phyloP scores from a whole-genome alignment of 2,888 invertebrate genomes.

The Ferdinandea cuprea region DNA sequence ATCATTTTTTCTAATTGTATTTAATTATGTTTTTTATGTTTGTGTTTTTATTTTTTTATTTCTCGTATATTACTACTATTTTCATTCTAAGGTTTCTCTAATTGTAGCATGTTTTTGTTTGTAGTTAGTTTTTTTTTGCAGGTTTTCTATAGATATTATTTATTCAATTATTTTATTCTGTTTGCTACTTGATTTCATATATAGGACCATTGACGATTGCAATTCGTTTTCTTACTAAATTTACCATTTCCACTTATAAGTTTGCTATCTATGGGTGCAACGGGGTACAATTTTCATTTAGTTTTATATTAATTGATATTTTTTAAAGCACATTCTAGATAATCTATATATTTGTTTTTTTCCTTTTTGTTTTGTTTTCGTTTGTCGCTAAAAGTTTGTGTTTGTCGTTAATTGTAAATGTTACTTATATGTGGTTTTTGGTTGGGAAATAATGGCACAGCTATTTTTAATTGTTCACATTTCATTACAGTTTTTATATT shows the following conservation, averaged over 20 bases:
- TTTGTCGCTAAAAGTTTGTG: slow-evolving; percentile 2
- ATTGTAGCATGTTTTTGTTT: slow-evolving; percentile 29
- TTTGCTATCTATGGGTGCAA: slow-evolving; percentile 54
- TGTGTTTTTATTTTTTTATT: no score
- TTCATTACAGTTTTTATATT: neutral
- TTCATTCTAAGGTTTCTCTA: slow-evolving; percentile 36
- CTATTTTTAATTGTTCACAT: slow-evolving; percentile 43
- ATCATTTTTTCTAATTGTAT: slow-evolving; percentile 26
- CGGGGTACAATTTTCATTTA: slow-evolving; percentile 20
- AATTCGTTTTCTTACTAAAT: slow-evolving; percentile 41
- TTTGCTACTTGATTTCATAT: slow-evolving; percentile 50
- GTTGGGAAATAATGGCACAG: slow-evolving; percentile 43
- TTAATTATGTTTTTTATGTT: slow-evolving; percentile 35
- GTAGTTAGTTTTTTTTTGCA: slow-evolving; percentile 46
- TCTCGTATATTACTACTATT: slow-evolving; percentile 27
- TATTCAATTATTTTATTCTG: slow-evolving; percentile 18
- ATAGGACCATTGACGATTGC: slow-evolving; percentile 60
- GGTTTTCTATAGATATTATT: slow-evolving; percentile 48
- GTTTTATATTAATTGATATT: slow-evolving; percentile 27
- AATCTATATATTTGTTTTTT: slow-evolving; percentile 13
- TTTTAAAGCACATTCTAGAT: slow-evolving; percentile 56
- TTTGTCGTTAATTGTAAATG: neutral
- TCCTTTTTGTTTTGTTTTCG: neutral
- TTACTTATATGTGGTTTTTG: slow-evolving; percentile 20
- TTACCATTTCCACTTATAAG: slow-evolving; percentile 43